Evolutionary conservation across 2,888 invertebrate genomes (phyloP).

Genomic region (Rotaria socialis): DNA sequence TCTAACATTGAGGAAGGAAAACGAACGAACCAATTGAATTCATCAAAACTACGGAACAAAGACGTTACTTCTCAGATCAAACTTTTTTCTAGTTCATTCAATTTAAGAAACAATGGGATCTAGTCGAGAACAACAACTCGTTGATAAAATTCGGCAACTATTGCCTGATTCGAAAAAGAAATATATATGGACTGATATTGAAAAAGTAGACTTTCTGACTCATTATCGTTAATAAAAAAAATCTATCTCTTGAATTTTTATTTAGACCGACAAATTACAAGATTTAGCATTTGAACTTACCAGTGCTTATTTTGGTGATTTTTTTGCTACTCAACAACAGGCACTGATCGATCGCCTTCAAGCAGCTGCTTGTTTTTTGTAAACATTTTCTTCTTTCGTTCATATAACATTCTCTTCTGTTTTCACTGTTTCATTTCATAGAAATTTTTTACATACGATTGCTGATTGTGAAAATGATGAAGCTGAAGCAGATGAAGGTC

Average conservation of each 20-base stretch:
- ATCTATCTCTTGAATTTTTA: background rate
- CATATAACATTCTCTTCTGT: background rate
- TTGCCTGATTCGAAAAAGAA: background rate
- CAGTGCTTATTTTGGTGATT: conserved; percentile 11
- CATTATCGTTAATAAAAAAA: background rate
- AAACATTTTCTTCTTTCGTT: background rate
- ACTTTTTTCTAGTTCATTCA: background rate
- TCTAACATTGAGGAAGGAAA: background rate
- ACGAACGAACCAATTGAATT: background rate
- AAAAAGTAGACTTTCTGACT: background rate
- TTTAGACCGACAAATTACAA: conserved; percentile 1
- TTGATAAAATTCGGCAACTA: conserved; percentile 10
- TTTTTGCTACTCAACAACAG: background rate
- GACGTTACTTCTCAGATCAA: background rate
- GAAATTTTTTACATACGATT: conserved; percentile 17
- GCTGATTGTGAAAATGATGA: conserved; percentile 28
- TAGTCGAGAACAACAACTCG: conserved; percentile 4
- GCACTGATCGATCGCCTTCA: background rate
- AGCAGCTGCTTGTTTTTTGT: conserved; percentile 25
- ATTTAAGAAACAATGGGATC: background rate
- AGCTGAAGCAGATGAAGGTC: conserved; percentile 1
- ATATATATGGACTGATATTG: background rate
- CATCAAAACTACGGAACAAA: background rate
- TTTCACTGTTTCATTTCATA: background rate
- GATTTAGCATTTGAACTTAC: conserved; percentile 14